Evolutionary conservation across 2,113 vertebrate species (phyloP).

Genomic region (Puma concolor): DNA sequence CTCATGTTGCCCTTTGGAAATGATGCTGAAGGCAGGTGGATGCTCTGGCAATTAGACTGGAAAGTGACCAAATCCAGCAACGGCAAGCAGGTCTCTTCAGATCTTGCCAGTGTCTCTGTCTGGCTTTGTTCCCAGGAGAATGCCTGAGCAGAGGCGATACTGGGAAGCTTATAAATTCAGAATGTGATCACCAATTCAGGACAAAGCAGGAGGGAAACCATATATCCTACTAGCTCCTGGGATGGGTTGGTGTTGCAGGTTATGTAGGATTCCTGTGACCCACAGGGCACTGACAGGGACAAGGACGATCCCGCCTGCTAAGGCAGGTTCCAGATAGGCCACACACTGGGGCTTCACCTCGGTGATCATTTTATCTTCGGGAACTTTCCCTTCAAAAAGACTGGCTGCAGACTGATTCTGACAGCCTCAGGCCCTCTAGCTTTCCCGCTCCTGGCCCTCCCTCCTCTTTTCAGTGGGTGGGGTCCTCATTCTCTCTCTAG

Average conservation of each 20-base stretch:
- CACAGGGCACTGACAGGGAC: background rate
- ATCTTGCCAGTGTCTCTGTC: background rate
- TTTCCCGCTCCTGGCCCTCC: background rate
- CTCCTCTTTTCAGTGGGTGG: background rate
- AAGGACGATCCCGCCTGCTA: background rate
- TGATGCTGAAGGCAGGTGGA: background rate
- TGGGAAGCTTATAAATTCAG: background rate
- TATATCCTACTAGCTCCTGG: too few species aligned
- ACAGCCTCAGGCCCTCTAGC: background rate
- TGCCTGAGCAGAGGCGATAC: background rate
- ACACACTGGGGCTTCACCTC: background rate
- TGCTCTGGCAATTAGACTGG: background rate
- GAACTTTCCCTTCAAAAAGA: background rate
- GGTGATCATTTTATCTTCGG: background rate
- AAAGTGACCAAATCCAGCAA: background rate
- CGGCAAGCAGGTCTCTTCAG: background rate
- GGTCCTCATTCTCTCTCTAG: background rate
- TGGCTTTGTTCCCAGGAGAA: slow-evolving; percentile 27
- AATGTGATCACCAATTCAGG: background rate
- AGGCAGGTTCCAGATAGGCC: background rate
- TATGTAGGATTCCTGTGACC: background rate
- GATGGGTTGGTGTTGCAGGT: background rate
- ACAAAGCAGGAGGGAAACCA: background rate
- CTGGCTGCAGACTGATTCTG: background rate
- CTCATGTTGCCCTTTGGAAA: background rate